Conservation (phyloP, 2,888 invertebrate species). For the Drosophila maculinotata region DNA sequence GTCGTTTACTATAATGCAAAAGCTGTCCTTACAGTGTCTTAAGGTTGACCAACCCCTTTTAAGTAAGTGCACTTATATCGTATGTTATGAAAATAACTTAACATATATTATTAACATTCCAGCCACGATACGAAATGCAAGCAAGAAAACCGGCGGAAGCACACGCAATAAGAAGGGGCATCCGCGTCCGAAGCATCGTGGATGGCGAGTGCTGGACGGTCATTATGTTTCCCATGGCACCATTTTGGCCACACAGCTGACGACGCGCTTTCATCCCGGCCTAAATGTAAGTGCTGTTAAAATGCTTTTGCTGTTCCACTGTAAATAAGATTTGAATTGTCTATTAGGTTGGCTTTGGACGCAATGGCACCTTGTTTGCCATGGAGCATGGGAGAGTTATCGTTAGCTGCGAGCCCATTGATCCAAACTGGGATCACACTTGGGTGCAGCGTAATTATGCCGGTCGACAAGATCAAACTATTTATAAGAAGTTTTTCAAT, state of each 20-base stretch:
- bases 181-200: conserved; percentile 90
- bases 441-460: conserved; percentile 90
- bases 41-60: conserved; percentile 79
- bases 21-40: conserved; percentile 76
- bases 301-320: too few relatives aligned
- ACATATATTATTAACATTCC: background rate
- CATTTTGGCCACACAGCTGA: conserved; percentile 89
- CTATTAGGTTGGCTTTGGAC: conserved; percentile 91
- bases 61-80: conserved; percentile 60
- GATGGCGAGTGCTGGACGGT: conserved; percentile 92
- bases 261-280: conserved; percentile 91
- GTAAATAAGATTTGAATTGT: too few relatives aligned
- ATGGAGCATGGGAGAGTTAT: conserved; percentile 91
- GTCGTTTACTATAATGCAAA: conserved; percentile 82
- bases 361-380: conserved; percentile 92
- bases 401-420: conserved; percentile 92
- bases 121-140: conserved; percentile 87
- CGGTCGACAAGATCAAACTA: conserved; percentile 88
- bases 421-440: conserved; percentile 91
- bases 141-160: conserved; percentile 91
- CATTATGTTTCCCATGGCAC: conserved; percentile 88
- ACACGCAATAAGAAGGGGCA: conserved; percentile 89
- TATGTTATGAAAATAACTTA: accelerated
- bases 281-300: conserved; percentile 90
- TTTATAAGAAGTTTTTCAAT: conserved; percentile 94